phyloP scores from a whole-genome alignment of 1,140 invertebrate species.

The Drosophila melanica region DNA sequence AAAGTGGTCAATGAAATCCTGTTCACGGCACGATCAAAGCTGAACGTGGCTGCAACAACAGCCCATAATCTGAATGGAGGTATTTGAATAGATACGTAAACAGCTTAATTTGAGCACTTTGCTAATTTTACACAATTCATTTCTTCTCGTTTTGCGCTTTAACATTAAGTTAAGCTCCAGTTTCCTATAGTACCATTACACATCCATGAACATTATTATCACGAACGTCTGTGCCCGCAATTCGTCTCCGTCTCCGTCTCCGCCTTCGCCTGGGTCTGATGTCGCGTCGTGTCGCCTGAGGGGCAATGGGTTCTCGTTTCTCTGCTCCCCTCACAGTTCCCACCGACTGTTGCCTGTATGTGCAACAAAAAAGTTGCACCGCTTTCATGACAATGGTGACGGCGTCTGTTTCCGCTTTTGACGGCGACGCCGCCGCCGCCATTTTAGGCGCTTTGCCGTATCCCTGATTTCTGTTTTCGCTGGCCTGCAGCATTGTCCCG shows the following conservation, averaged over 20 bases:
- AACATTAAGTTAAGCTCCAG: slow-evolving; percentile 17
- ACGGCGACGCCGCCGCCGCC: slow-evolving; percentile 49
- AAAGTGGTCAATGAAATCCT: neutral
- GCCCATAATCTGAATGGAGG: neutral
- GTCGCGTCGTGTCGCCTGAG: slow-evolving; percentile 37
- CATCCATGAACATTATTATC: slow-evolving; percentile 29
- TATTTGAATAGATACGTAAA: neutral
- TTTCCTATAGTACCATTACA: neutral
- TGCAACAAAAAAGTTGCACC: slow-evolving; percentile 39
- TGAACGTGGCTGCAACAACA: neutral
- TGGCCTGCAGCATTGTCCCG: slow-evolving; percentile 41
- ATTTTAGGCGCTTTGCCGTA: slow-evolving; percentile 65
- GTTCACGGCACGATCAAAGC: neutral
- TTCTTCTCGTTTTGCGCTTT: neutral
- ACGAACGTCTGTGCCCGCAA: slow-evolving; percentile 11
- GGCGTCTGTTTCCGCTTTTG: slow-evolving; percentile 67
- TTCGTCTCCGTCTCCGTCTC: slow-evolving; percentile 1
- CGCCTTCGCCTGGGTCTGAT: slow-evolving; percentile 19
- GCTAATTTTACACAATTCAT: neutral
- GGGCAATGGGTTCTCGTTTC: slow-evolving; percentile 10
- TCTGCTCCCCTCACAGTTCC: neutral
- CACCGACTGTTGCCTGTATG: neutral
- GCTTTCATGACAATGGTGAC: slow-evolving; percentile 72
- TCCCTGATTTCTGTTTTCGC: slow-evolving; percentile 14
- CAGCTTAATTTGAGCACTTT: slow-evolving; percentile 4